phyloP scores from a whole-genome alignment of 2,888 invertebrate species.

The Lymantria dispar region DNA sequence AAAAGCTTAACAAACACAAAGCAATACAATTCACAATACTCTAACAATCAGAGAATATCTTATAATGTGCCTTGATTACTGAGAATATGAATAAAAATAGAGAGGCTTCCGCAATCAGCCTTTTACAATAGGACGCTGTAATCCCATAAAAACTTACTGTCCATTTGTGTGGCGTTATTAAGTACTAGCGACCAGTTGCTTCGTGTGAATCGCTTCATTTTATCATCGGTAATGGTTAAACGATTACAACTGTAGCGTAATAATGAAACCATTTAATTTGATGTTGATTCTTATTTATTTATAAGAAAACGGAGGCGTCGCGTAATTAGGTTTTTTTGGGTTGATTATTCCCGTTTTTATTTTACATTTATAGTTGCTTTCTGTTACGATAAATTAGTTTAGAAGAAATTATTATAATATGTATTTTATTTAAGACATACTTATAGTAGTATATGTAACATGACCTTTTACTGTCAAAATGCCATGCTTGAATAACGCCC shows the following conservation, averaged over 20 bases:
- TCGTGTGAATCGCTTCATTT: conserved; percentile 6
- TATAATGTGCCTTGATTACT: conserved; percentile 7
- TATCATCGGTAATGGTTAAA: conserved; percentile 16
- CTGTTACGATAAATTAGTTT: no score
- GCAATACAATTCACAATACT: neutral
- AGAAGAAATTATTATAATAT: no score
- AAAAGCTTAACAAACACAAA: neutral
- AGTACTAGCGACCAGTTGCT: conserved; percentile 16
- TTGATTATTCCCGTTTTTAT: neutral
- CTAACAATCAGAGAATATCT: conserved; percentile 5
- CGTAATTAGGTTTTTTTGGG: neutral
- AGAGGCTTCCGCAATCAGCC: conserved; percentile 24
- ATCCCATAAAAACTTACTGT: conserved; percentile 36
- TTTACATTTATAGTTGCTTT: no score
- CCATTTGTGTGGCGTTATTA: conserved; percentile 1
- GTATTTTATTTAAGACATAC: no score
- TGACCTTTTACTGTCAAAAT: no score
- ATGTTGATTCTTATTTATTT: neutral
- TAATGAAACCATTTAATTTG: conserved; percentile 1
- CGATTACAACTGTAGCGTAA: conserved; percentile 5
- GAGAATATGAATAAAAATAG: conserved; percentile 18
- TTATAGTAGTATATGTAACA: no score
- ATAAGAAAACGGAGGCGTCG: neutral
- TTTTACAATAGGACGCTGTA: conserved; percentile 30
- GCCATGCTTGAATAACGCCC: no score